These are phyloP conservation scores for Phania funesta DNA, from an alignment of 2,888 invertebrate species.

Conservation along the genomic window DNA sequence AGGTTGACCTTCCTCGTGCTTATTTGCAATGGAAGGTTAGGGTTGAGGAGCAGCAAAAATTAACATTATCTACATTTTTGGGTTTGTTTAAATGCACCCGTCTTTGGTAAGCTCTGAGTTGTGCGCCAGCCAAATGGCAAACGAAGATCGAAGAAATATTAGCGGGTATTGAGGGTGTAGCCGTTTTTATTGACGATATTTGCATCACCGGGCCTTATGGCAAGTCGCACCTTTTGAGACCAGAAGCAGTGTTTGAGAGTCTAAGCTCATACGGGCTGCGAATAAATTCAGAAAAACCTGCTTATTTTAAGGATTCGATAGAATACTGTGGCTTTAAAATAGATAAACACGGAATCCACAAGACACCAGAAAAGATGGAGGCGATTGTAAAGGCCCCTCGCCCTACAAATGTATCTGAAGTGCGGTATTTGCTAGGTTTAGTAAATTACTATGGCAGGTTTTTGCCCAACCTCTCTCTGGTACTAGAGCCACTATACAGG, in stretches of 20 bases:
- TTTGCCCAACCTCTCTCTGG: neutral
- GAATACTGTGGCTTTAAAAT: neutral
- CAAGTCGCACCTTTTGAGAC: neutral
- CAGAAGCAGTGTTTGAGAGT: neutral
- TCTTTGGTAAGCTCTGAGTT: neutral
- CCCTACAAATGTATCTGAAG: neutral
- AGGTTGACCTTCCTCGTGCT: neutral
- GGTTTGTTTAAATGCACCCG: neutral
- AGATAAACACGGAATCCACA: slow-evolving; percentile 1
- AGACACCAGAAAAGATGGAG: neutral
- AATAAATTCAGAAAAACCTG: neutral
- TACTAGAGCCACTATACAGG: neutral
- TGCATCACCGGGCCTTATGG: neutral
- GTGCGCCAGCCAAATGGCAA: slow-evolving; percentile 4
- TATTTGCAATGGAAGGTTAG: neutral
- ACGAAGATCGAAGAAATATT: neutral
- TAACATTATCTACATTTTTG: neutral
- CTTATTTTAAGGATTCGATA: neutral
- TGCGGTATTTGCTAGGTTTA: neutral
- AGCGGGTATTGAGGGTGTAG: neutral
- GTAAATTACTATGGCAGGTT: neutral
- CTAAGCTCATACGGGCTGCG: neutral
- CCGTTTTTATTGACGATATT: neutral
- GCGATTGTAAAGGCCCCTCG: neutral
- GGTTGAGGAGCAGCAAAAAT: neutral